Conservation (phyloP, 2,113 vertebrate genomes). For the Plestiodon gilberti region DNA sequence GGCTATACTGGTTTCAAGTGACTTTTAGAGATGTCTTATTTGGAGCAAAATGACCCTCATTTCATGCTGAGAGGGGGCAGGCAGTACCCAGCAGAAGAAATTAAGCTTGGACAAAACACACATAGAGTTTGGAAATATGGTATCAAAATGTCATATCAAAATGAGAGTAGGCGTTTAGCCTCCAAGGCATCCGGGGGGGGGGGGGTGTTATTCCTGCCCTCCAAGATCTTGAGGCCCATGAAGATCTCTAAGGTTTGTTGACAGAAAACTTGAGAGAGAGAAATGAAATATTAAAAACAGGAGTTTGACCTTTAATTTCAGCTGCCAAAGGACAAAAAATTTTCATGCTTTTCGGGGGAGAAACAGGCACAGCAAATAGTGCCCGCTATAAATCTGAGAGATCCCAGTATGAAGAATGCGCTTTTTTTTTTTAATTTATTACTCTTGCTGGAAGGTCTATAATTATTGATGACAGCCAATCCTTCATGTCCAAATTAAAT, state of each 20-base stretch:
- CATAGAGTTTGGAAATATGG: slow-evolving; percentile 1
- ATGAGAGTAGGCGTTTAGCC: not conserved
- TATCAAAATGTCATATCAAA: not conserved
- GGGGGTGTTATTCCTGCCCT: not conserved
- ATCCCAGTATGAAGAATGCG: not conserved
- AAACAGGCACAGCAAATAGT: not conserved
- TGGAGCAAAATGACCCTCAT: not conserved
- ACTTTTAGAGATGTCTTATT: not conserved
- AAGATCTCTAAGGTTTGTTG: not conserved
- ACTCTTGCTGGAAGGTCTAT: not conserved
- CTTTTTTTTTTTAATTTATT: not conserved
- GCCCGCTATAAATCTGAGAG: not conserved
- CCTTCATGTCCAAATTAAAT: not conserved
- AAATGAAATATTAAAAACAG: not conserved
- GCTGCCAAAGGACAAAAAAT: slow-evolving; percentile 23
- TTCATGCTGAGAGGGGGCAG: not conserved
- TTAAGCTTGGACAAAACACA: not conserved
- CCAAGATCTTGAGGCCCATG: not conserved
- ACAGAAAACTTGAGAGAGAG: not conserved
- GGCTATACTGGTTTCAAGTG: not conserved
- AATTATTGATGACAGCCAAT: slow-evolving; percentile 15
- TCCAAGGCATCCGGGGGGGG: rapidly evolving
- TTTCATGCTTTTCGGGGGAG: not conserved
- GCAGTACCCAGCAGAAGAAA: not conserved
- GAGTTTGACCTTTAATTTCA: not conserved